Percentiles rank a stretch among this genome's conserved stretches.
phyloP scores from a whole-genome alignment of 2,888 invertebrate species.

The Plebejus anna region DNA sequence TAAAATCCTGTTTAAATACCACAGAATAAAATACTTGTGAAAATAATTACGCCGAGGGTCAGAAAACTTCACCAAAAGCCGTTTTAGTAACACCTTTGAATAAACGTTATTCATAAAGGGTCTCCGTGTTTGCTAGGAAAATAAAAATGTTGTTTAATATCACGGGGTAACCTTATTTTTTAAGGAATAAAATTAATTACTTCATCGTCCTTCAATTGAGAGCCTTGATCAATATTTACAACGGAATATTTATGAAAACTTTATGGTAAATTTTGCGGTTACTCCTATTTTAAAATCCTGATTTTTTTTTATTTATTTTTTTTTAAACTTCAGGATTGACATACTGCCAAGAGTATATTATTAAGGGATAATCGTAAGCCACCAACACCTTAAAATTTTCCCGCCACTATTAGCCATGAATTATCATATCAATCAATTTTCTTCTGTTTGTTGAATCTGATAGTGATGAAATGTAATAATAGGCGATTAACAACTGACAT shows the following conservation, averaged over 20 bases:
- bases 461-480: conserved; percentile 11
- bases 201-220: not conserved
- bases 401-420: not conserved
- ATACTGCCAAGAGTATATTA: too few species aligned
- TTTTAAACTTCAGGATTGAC: too few species aligned
- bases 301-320: too few species aligned
- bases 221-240: not conserved
- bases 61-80: conserved; percentile 2
- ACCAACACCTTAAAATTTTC: not conserved
- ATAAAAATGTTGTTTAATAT: not conserved
- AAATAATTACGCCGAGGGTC: conserved; percentile 6
- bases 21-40: not conserved
- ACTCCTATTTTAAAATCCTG: too few species aligned
- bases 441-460: not conserved
- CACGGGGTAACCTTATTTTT: not conserved
- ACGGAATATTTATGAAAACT: not conserved
- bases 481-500: conserved; percentile 17
- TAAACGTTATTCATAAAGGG: not conserved
- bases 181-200: not conserved
- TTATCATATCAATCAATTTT: too few species aligned
- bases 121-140: conserved; percentile 10
- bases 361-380: not conserved
- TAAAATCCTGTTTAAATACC: conserved; percentile 3
- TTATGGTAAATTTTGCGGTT: not conserved
- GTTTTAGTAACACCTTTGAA: conserved; percentile 15